A percentile compares a stretch with the other conserved stretches of the same genome.
Evolutionary conservation across 1,140 invertebrate species (phyloP).

Genomic region (Drosophila tsacasi): DNA sequence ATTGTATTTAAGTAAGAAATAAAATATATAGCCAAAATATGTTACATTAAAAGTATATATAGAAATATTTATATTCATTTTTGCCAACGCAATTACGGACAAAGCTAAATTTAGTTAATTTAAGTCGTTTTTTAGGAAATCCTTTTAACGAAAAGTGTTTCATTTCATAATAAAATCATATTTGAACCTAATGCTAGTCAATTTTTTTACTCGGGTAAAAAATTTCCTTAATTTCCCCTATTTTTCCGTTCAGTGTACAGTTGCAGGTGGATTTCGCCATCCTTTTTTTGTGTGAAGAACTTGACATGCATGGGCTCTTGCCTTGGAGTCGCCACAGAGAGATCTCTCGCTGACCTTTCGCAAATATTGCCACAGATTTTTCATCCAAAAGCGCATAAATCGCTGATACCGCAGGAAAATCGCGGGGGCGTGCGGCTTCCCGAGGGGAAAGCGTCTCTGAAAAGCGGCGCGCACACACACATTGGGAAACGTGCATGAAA

Average conservation of each 20-base stretch:
- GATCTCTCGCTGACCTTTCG: slow-evolving; percentile 27
- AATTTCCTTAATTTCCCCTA: too few relatives aligned
- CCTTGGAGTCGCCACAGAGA: slow-evolving; percentile 39
- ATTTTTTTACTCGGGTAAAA: too few relatives aligned
- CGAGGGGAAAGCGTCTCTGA: slow-evolving; percentile 7
- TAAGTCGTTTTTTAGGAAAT: neutral
- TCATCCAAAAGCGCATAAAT: slow-evolving; percentile 84
- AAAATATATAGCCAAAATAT: too few relatives aligned
- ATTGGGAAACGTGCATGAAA: slow-evolving; percentile 81
- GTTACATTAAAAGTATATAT: too few relatives aligned
- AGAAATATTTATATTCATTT: neutral
- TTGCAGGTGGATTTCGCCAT: neutral
- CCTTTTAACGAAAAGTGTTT: neutral
- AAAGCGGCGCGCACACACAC: slow-evolving; percentile 19
- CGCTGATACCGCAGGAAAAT: slow-evolving; percentile 75
- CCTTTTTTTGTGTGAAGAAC: slow-evolving; percentile 1
- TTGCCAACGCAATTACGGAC: too few relatives aligned
- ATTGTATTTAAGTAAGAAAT: too few relatives aligned
- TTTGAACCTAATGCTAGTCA: neutral
- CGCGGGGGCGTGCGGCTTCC: slow-evolving; percentile 13
- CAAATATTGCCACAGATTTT: slow-evolving; percentile 82
- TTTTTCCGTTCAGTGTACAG: slow-evolving; percentile 3
- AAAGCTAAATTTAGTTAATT: too few relatives aligned
- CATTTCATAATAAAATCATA: too few relatives aligned
- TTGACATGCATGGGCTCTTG: slow-evolving; percentile 52